Evolutionary conservation across 2,888 invertebrate species (phyloP), one percentile per base, ranked within the genome.

Genomic region (Pandemis corylana): DNA sequence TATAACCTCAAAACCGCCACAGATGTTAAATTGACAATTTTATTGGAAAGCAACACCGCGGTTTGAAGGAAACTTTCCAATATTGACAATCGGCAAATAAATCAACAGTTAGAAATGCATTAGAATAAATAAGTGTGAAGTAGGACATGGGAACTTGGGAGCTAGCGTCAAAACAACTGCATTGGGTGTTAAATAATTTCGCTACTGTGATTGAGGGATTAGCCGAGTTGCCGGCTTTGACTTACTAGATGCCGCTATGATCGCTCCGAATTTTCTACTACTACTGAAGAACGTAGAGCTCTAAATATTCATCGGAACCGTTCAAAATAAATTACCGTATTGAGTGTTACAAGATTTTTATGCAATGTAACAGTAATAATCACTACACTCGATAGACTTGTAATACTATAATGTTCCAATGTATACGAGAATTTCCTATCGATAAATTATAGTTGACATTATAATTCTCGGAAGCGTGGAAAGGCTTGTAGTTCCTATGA

Each of bases 121-220:
- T 68, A 73, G 51, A 73, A 68, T 51, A 73, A 65, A 69, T 69
- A 59, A 51, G 64, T 73, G 68, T 65, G 49, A 73, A 73, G 64
- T 73, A 36, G 73, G 13, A 73, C 73, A 73, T 73, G 73, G 49
- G 73, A 73, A 73, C 53, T 46, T 42, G 6, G 6, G 59, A 63
- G 53, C 7, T 36, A n/a, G 28, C 12, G 59, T 44, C 46, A n/a
- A 59, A 64, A 44, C 53, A 65, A 67, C 42, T n/a, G 2, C 41
- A 64, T 46, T 46, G 20, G 20, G 44, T 56, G 36, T 51, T 63
- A 51, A 51, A 41, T 5, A 41, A 59, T 28, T 59, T 59, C 28
- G 59, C 28, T 59, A 59, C 28, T 28, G 59, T 28, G 12, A 59
- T 20, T 59, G 28, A n/a, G n/a, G 12, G 10, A 49, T 44, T 53